Base-by-base conservation (phyloP, 2,113 vertebrate species). In the Clinocottus analis region DNA sequence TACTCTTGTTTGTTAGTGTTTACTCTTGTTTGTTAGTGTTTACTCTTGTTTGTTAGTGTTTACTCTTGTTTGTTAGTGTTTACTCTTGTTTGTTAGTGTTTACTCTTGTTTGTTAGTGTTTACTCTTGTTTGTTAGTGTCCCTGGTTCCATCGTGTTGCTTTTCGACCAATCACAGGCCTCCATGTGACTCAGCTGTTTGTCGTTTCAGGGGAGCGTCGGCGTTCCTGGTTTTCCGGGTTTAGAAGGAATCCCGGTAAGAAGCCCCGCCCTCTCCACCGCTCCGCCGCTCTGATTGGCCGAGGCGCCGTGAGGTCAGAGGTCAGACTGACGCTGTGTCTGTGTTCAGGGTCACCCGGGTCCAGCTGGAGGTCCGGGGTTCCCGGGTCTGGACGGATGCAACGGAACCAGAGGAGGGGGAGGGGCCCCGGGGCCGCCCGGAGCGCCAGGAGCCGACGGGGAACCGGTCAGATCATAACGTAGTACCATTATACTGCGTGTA, bases 191-290 rank as follows among this genome's bases (percentile, higher is more conserved):
- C 9, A 33, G 5, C 63, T 66, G 35, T 51, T 43, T 71, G 39
- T 83, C 21, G 3, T 89, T 88, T 74, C 90, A 99, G 97, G 97
- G 97, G 49, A 83, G 63, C 51, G 81, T 86, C 0, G 97, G 97
- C 43, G 85, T 95, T 80, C 87, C 90, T 41, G 97, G 97, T 82
- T 97, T 96, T 93, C 89, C 93, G 11, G 97, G 97, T 80, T 83
- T 95, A 60, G 94, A 96, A 41, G 97, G 97, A n/a, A 72, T 96
- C 75, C 94, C 94, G 85, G 97, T 99, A 95, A 76, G 97, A 96
- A 53, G 27, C 19, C 8, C 35, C 17, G 0, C 53, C 58, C 19
- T 55, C 33, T 16, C 10, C 1, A 0, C 25, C 5, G 56, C 25
- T 72, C 13, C 2, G 23, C 19, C 63, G 16, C 16, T 68, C 27